Percentiles rank a stretch among this genome's conserved stretches.
Evolutionary conservation across 2,888 invertebrate genomes (phyloP).

Genomic region (Mesorhabditis belari): DNA sequence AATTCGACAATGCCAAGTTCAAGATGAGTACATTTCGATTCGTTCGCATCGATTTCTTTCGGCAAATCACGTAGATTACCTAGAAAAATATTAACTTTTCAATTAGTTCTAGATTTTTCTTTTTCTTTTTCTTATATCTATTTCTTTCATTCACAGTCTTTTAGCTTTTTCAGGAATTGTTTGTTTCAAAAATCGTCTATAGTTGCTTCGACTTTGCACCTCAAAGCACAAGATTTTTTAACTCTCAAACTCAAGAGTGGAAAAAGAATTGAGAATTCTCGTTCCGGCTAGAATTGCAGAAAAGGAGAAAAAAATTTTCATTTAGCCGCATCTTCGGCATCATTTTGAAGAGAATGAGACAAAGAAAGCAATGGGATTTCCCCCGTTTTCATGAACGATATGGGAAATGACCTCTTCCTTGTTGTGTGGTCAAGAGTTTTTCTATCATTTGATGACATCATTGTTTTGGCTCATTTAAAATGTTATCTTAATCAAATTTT

Average conservation of each 20-base stretch:
- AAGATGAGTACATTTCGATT: slow-evolving; percentile 84
- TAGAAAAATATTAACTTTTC: slow-evolving; percentile 9
- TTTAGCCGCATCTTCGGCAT: no score
- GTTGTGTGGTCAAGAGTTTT: no score
- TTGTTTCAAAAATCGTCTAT: not conserved
- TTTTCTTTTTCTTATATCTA: not conserved
- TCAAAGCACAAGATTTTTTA: not conserved
- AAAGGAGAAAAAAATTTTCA: no score
- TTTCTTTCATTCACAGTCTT: not conserved
- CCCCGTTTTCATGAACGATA: no score
- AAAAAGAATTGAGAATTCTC: no score
- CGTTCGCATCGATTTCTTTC: slow-evolving; percentile 74
- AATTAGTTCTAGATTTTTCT: not conserved
- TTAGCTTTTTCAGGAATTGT: not conserved
- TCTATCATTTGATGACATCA: no score
- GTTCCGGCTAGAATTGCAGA: no score
- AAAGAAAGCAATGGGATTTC: no score
- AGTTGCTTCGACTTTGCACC: not conserved
- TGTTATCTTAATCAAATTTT: no score
- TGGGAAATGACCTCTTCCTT: no score
- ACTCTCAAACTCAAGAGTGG: not conserved
- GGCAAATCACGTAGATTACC: slow-evolving; percentile 63
- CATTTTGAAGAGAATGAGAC: no score
- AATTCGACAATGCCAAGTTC: slow-evolving; percentile 68
- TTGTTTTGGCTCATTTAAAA: no score